Conservation (phyloP, 2,888 invertebrate species). For the Agonopterix heracliana region DNA sequence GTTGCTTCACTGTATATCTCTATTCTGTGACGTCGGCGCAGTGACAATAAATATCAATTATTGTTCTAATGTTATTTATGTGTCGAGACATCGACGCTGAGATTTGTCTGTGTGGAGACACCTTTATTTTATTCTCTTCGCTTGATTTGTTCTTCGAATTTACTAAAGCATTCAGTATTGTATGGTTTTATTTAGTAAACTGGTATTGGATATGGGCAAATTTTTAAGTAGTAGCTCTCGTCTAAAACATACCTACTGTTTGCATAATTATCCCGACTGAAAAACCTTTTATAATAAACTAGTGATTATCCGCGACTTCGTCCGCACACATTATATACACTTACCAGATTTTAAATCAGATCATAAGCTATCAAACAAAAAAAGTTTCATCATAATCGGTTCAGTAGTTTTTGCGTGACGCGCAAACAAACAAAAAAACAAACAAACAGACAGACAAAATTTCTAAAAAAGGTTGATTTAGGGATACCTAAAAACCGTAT, state of each 20-base stretch:
- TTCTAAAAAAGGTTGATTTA: no score
- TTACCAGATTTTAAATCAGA: no score
- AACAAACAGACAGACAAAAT: not conserved
- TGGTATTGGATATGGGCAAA: no score
- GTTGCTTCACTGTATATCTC: no score
- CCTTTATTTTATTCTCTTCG: slow-evolving; percentile 7
- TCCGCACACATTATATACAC: no score
- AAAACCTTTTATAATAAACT: no score
- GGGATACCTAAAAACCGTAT: no score
- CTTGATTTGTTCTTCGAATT: not conserved
- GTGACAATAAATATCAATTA: slow-evolving; percentile 35
- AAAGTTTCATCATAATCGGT: not conserved
- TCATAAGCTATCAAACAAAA: no score
- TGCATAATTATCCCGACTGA: no score
- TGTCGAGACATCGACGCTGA: slow-evolving; percentile 8
- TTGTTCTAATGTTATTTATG: slow-evolving; percentile 20
- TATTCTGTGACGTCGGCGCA: not conserved
- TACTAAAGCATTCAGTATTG: not conserved
- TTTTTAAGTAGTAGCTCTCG: no score
- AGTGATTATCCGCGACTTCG: not conserved
- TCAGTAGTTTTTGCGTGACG: not conserved
- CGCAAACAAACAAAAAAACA: not conserved
- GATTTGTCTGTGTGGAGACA: not conserved
- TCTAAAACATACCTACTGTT: no score
- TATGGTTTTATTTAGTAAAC: no score